Evolutionary conservation across 2,888 invertebrate species (phyloP).

Genomic region (Ectemnius continuus): DNA sequence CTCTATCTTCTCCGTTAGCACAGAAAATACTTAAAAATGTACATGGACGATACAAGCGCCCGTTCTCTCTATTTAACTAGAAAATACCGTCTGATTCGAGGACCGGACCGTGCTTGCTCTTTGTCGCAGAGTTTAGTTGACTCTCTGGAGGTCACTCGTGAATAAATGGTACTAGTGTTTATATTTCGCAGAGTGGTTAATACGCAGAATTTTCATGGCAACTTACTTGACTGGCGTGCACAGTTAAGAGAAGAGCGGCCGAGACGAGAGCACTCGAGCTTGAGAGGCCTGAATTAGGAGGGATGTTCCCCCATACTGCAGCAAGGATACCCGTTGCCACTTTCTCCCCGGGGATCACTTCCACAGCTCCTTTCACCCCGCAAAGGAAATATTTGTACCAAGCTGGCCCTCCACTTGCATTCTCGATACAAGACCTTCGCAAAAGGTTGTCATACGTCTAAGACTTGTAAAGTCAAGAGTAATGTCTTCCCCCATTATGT

Average conservation of each 20-base stretch:
- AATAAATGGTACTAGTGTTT: neutral
- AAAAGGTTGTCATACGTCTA: conserved; percentile 9
- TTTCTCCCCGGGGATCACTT: conserved; percentile 78
- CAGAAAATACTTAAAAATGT: neutral
- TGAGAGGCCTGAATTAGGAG: conserved; percentile 95
- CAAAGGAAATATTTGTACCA: conserved; percentile 98
- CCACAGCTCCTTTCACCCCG: conserved; percentile 92
- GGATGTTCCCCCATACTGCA: conserved; percentile 91
- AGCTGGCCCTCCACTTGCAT: conserved; percentile 80
- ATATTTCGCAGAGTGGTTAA: neutral
- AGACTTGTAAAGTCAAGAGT: too few relatives aligned
- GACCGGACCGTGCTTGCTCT: neutral
- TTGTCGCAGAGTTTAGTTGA: neutral
- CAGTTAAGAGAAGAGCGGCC: conserved; percentile 90
- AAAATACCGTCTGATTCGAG: too few relatives aligned
- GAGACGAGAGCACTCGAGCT: conserved; percentile 99
- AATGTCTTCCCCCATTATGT: too few relatives aligned
- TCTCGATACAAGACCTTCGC: conserved; percentile 36
- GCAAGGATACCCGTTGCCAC: conserved; percentile 84
- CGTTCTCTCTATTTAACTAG: too few relatives aligned
- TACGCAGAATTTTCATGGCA: neutral
- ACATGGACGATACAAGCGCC: neutral
- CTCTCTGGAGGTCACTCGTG: neutral
- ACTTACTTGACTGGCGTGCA: conserved; percentile 82
- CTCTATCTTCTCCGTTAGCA: neutral